phyloP scores from a whole-genome alignment of 2,888 invertebrate genomes.

The Parascotia fuliginaria region DNA sequence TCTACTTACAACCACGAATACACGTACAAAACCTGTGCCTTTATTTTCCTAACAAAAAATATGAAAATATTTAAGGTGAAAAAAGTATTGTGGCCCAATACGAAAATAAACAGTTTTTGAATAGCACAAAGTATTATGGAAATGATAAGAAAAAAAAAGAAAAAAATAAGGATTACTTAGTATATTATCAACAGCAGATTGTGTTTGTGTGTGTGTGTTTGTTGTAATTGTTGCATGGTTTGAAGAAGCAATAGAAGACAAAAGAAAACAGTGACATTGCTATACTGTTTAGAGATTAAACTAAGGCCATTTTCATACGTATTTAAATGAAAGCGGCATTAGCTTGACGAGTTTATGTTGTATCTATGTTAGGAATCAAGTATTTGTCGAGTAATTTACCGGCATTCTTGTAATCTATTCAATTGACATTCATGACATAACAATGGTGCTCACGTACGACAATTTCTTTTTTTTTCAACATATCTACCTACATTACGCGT shows the following conservation, averaged over 20 bases:
- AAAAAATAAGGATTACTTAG: too few species aligned
- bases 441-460: slow-evolving; percentile 23
- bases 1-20: neutral
- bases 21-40: neutral
- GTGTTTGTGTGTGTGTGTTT: too few species aligned
- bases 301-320: too few species aligned
- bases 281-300: too few species aligned
- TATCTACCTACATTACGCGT: neutral
- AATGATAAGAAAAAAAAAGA: neutral
- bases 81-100: neutral
- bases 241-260: too few species aligned
- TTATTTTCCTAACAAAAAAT: neutral
- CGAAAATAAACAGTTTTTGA: neutral
- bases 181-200: too few species aligned
- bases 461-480: slow-evolving; percentile 28
- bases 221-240: too few species aligned
- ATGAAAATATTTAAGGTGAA: neutral
- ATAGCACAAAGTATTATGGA: neutral
- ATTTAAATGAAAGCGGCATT: too few species aligned
- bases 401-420: slow-evolving; percentile 13
- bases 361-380: neutral
- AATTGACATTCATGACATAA: slow-evolving; percentile 28
- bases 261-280: too few species aligned
- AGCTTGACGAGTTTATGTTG: too few species aligned
- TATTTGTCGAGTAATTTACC: slow-evolving; percentile 1